Conservation (phyloP, 2,113 vertebrate species). For the Aix galericulata region DNA sequence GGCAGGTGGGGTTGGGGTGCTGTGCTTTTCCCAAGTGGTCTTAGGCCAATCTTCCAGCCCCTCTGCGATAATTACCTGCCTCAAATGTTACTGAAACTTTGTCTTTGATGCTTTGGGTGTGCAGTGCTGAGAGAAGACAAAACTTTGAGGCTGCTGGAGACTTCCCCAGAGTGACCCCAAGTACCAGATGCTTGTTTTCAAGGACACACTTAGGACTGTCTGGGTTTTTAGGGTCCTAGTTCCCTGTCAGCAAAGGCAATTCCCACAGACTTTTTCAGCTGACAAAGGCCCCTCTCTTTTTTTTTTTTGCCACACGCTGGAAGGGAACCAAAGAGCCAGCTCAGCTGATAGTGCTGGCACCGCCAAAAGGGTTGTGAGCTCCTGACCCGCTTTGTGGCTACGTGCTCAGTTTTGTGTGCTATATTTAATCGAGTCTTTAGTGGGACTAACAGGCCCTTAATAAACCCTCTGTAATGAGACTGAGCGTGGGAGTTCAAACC, state of each 20-base stretch:
- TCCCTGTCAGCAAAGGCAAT: background rate
- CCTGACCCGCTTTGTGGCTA: conserved; percentile 8
- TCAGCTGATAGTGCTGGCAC: background rate
- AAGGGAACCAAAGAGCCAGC: background rate
- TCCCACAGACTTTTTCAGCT: background rate
- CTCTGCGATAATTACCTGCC: background rate
- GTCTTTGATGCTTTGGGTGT: background rate
- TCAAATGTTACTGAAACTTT: background rate
- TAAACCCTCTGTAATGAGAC: conserved; percentile 50
- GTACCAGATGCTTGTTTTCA: background rate
- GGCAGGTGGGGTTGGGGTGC: background rate
- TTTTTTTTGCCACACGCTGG: background rate
- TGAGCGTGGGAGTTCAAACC: background rate
- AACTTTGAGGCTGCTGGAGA: background rate
- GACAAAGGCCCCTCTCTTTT: background rate
- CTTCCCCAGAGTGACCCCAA: background rate
- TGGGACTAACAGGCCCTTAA: background rate
- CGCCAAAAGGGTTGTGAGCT: background rate
- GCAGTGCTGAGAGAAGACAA: background rate
- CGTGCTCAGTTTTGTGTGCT: background rate
- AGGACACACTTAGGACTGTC: background rate
- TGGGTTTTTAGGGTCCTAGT: background rate
- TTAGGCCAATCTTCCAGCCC: background rate
- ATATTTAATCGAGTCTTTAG: conserved; percentile 34
- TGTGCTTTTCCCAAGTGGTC: background rate